These are phyloP conservation scores for Pedicia rivosa DNA, from an alignment of 2,888 invertebrate genomes.

Conservation along the genomic window DNA sequence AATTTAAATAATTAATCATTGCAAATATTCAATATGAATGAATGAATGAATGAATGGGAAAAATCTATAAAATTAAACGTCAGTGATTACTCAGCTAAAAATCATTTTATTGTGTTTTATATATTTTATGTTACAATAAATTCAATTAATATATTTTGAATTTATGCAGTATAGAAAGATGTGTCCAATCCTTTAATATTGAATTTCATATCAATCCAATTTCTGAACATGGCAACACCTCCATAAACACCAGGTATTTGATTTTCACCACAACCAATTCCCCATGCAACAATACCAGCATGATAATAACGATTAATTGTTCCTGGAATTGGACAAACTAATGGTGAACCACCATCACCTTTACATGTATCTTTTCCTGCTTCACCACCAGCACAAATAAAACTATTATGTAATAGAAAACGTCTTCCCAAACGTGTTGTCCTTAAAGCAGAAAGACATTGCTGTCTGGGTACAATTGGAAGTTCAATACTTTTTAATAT, in stretches of 20 bases:
- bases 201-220: slow-evolving; percentile 51
- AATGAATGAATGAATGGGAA: too few relatives aligned
- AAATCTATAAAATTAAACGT: too few relatives aligned
- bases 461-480: slow-evolving; percentile 40
- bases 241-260: slow-evolving; percentile 59
- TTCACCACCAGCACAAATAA: slow-evolving; percentile 65
- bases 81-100: too few relatives aligned
- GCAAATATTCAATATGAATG: too few relatives aligned
- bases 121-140: background rate
- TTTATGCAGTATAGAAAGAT: slow-evolving; percentile 23
- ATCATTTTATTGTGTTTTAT: background rate
- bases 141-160: too few relatives aligned
- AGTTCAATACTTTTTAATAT: slow-evolving; percentile 52
- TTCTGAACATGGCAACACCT: slow-evolving; percentile 42
- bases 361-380: slow-evolving; percentile 32
- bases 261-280: slow-evolving; percentile 58
- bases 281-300: slow-evolving; percentile 64
- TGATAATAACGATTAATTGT: slow-evolving; percentile 19
- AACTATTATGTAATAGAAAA: slow-evolving; percentile 46
- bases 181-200: slow-evolving; percentile 13
- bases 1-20: too few relatives aligned
- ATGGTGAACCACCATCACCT: slow-evolving; percentile 57
- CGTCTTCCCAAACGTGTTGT: slow-evolving; percentile 45
- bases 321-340: slow-evolving; percentile 49
- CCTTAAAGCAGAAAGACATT: slow-evolving; percentile 34